Percentiles rank a stretch among this genome's conserved stretches.
phyloP scores from a whole-genome alignment of 2,113 vertebrate species.

The Gallinago undulata region DNA sequence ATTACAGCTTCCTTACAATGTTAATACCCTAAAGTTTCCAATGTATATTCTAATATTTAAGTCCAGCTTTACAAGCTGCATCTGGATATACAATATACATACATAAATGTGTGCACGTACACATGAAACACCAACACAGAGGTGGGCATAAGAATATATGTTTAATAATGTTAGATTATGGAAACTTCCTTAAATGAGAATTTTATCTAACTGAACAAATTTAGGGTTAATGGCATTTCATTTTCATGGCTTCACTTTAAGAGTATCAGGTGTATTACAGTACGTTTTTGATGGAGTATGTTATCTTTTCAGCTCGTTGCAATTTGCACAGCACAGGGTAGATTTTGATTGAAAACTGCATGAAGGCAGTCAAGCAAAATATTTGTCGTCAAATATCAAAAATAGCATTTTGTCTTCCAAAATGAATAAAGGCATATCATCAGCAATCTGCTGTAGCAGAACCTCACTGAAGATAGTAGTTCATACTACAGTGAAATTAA shows the following conservation, averaged over 20 bases:
- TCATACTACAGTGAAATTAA: background rate
- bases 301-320: conserved; percentile 11
- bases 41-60: background rate
- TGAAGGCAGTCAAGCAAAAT: conserved; percentile 4
- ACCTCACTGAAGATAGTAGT: background rate
- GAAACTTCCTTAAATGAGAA: background rate
- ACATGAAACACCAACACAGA: background rate
- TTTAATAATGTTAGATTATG: background rate
- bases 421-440: background rate
- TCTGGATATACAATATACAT: background rate
- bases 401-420: background rate
- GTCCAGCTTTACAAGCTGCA: background rate
- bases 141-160: background rate
- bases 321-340: background rate
- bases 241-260: background rate
- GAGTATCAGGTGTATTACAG: background rate
- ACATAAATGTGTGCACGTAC: background rate
- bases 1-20: background rate
- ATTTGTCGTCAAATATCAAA: background rate
- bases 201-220: background rate
- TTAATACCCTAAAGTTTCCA: background rate
- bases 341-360: background rate
- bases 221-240: background rate
- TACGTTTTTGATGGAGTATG: background rate
- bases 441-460: background rate